phyloP scores from a whole-genome alignment of 2,888 invertebrate genomes.

The Tenthredo amoena region DNA sequence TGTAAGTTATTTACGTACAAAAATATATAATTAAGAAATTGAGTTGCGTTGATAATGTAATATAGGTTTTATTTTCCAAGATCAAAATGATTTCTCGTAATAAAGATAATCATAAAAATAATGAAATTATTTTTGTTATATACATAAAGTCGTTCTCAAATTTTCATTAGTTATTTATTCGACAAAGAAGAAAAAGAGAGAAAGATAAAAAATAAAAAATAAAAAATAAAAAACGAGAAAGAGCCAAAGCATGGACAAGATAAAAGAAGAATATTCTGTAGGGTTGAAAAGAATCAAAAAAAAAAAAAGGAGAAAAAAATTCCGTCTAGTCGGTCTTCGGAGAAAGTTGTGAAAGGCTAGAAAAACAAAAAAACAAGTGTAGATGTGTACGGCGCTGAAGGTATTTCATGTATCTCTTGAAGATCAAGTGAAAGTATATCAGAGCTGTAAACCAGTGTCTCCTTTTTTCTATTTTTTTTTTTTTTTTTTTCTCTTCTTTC shows the following conservation, averaged over 20 bases:
- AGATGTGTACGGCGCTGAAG: neutral
- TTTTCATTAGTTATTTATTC: neutral
- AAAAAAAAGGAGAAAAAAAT: neutral
- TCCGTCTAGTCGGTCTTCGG: conserved; percentile 14
- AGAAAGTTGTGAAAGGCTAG: neutral
- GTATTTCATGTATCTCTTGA: neutral
- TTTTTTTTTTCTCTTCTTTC: neutral
- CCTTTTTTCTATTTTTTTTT: neutral
- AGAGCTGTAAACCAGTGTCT: neutral
- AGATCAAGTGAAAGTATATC: neutral
- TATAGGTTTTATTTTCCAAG: no score
- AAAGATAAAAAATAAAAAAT: neutral
- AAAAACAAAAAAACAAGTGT: neutral
- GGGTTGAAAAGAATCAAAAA: neutral
- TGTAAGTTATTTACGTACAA: no score
- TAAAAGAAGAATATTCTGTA: neutral
- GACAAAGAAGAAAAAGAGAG: neutral
- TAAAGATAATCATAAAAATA: no score
- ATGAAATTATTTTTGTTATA: neutral
- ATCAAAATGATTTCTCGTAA: no score
- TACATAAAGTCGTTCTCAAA: neutral
- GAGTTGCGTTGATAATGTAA: no score
- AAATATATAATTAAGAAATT: no score
- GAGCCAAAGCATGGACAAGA: neutral
- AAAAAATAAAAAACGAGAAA: neutral